A percentile compares a stretch with the other conserved stretches of the same genome.
phyloP scores from a whole-genome alignment of 2,888 invertebrate genomes.

The Coelopa pilipes region DNA sequence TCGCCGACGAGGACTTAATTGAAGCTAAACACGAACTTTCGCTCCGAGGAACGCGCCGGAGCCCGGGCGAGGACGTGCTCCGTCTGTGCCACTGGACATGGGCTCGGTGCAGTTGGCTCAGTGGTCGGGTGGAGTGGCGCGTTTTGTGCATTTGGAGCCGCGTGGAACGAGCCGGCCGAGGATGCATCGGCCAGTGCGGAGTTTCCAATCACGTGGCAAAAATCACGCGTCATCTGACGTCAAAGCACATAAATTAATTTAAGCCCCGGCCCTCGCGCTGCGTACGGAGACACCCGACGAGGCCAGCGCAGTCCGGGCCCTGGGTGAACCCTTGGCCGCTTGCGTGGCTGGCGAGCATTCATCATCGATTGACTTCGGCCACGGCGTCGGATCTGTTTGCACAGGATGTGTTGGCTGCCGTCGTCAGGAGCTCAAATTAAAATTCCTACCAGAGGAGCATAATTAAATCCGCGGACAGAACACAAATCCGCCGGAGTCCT shows the following conservation, averaged over 20 bases:
- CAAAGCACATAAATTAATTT: conserved; percentile 37
- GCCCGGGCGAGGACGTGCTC: neutral
- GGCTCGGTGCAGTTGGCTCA: neutral
- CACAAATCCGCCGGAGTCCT: neutral
- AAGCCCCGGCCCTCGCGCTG: conserved; percentile 8
- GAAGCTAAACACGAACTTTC: conserved; percentile 64
- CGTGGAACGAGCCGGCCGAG: neutral
- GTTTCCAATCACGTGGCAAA: conserved; percentile 46
- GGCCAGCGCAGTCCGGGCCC: neutral
- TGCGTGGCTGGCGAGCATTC: conserved; percentile 62
- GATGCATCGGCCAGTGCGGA: conserved; percentile 24
- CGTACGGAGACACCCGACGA: neutral
- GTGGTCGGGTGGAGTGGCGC: no score
- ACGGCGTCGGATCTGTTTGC: conserved; percentile 56
- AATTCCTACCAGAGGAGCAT: conserved; percentile 51
- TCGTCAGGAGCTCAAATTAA: conserved; percentile 52
- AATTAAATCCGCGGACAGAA: conserved; percentile 51
- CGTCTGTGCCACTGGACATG: neutral
- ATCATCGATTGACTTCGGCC: conserved; percentile 56
- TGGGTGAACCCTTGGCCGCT: conserved; percentile 40
- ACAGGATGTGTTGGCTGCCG: conserved; percentile 49
- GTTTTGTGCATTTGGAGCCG: no score
- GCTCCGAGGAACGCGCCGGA: conserved; percentile 27
- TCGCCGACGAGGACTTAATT: conserved; percentile 55
- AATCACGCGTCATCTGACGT: conserved; percentile 44